Conservation (phyloP, 2,113 vertebrate genomes). For the Tyto alba region DNA sequence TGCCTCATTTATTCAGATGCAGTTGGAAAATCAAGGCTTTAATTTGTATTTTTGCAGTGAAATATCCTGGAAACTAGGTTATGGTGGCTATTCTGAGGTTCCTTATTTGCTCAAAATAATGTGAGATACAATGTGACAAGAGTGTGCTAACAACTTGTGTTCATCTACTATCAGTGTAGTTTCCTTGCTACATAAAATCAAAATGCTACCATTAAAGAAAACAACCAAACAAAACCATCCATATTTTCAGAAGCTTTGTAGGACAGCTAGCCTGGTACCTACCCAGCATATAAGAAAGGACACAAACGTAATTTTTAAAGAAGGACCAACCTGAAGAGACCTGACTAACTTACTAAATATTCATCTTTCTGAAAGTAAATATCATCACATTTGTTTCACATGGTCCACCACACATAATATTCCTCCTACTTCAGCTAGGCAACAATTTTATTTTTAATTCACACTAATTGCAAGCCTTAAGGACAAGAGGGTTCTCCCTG, state of each 20-base stretch:
- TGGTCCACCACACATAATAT: not conserved
- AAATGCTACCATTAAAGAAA: not conserved
- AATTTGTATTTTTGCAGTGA: not conserved
- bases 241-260: not conserved
- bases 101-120: not conserved
- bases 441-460: not conserved
- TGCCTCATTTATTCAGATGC: not conserved
- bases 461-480: not conserved
- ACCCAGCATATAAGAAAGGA: not conserved
- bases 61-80: not conserved
- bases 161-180: not conserved
- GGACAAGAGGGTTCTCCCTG: not conserved
- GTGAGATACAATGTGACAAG: not conserved
- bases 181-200: not conserved
- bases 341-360: not conserved
- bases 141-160: not conserved
- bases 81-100: not conserved
- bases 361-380: not conserved
- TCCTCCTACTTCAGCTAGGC: not conserved
- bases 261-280: not conserved
- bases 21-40: not conserved
- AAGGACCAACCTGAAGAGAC: not conserved
- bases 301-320: not conserved
- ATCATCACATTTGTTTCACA: not conserved
- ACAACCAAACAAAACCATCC: accelerated